Evolutionary conservation across 2,113 vertebrate species (phyloP), one percentile per base, ranked within the genome.

Genomic region (Apistogramma diplotaenia): DNA sequence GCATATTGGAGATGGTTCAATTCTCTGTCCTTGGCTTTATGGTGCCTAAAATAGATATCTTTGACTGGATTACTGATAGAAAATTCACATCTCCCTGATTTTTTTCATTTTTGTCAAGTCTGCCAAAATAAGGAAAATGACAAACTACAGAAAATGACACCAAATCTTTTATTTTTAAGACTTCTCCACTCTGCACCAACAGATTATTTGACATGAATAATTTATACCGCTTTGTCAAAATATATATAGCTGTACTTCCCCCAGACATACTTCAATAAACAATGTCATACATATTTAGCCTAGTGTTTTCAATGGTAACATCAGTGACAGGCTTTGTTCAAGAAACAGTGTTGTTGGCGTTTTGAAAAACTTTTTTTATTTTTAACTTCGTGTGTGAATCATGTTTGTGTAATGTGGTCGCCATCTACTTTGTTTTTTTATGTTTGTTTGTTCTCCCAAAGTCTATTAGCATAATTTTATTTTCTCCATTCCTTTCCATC

Each of bases 401-500:
- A 85, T 59, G 27, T 29, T 58, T 4, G 9, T 78, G 43, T 83
- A 76, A 76, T 81, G 83, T 61, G 85, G 79, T 80, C 56, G 6
- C 78, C 85, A 43, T 59, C 56, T 74, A 71, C 35, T 11, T 46
- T 3, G 12, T 16, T 37, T 19, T n/a, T 9, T 6, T 62, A 5
- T 16, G 1, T 62, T 1, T n/a, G 0, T 33, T 59, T 33, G 35
- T 61, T 13, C 1, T 21, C 77, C 77, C 74, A 76, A 87, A 87
- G 59, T 10, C 54, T 23, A 89, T 92, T 91, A 91, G 65, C 89
- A 92, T 89, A 82, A 83, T 56, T 82, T 84, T 49, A 85, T 25
- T 71, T 37, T 7, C 40, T 46, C 51, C 35, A 83, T 11, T 59
- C 51, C 60, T 74, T 72, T 54, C 40, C 54, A 74, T 77, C 55